Conservation (phyloP, 2,797 vertebrate genomes). For the Fistularia commersonii region DNA sequence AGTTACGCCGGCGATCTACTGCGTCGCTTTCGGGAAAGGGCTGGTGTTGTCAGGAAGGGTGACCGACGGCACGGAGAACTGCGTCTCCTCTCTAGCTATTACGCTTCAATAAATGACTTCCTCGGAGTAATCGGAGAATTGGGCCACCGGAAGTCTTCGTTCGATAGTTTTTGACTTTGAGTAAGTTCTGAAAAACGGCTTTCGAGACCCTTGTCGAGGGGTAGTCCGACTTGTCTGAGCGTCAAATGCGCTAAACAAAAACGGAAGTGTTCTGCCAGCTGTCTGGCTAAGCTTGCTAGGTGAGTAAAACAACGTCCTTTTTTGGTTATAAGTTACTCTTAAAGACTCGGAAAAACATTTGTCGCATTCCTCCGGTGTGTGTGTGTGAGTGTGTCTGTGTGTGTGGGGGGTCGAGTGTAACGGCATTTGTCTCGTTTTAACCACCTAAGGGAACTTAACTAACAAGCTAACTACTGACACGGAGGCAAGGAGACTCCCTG, state of each 20-base stretch:
- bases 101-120: background rate
- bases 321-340: background rate
- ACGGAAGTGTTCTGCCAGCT: constrained; percentile 75
- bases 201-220: background rate
- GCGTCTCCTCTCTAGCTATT: background rate
- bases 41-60: constrained; percentile 72
- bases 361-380: background rate
- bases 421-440: too few species aligned
- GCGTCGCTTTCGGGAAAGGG: constrained; percentile 75
- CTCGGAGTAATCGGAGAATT: background rate
- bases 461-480: too few species aligned
- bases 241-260: constrained; percentile 65
- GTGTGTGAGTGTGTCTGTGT: too few species aligned
- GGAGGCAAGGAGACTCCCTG: too few species aligned
- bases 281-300: constrained; percentile 65
- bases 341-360: background rate
- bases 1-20: too few species aligned
- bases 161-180: background rate
- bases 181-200: background rate
- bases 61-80: constrained; percentile 10
- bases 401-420: too few species aligned
- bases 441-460: background rate
- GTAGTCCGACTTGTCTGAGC: constrained; percentile 15
- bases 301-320: constrained; percentile 42
- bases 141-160: background rate